Conservation (phyloP, 2,888 invertebrate genomes). For the Antheraea assamensis region DNA sequence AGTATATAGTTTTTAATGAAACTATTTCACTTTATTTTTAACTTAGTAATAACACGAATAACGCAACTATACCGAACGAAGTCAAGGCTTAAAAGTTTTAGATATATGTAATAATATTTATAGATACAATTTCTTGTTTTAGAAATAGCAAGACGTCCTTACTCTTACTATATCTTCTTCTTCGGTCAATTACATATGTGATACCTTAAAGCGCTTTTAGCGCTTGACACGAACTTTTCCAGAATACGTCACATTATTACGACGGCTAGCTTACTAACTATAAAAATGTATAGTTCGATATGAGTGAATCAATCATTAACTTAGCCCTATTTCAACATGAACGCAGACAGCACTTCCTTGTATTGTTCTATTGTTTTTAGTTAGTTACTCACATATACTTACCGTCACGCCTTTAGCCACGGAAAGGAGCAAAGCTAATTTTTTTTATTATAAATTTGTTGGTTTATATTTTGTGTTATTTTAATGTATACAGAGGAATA, state of each 20-base stretch:
- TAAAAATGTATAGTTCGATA: background rate
- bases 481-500: too few species aligned
- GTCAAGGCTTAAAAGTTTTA: too few species aligned
- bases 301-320: conserved; percentile 13
- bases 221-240: too few species aligned
- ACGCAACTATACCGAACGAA: too few species aligned
- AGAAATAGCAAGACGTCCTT: too few species aligned
- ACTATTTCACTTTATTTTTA: background rate
- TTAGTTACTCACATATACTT: conserved; percentile 20
- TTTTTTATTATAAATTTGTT: background rate
- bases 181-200: too few species aligned
- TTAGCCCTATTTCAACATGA: conserved; percentile 17
- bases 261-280: background rate
- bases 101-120: too few species aligned
- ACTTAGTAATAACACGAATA: background rate
- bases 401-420: background rate
- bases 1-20: background rate
- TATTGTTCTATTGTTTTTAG: conserved; percentile 51
- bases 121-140: too few species aligned
- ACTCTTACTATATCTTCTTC: too few species aligned
- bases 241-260: background rate
- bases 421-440: background rate
- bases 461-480: background rate
- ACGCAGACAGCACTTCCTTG: conserved; percentile 36
- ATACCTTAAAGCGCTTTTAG: too few species aligned